Conservation (phyloP, 2,888 invertebrate genomes). For the Diaphora mendica region DNA sequence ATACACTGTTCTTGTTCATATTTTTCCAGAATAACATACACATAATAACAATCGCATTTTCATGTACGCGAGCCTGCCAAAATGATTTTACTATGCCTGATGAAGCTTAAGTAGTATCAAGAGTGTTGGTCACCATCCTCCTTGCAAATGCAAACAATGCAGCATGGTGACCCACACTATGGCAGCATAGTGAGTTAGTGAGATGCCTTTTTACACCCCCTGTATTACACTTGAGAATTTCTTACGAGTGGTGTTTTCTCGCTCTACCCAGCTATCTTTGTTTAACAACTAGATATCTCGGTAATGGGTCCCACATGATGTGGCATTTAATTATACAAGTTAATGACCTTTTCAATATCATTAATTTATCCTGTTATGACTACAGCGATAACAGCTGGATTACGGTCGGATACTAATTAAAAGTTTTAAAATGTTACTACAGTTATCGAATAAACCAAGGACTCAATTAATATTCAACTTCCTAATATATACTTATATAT, state of each 20-base stretch:
- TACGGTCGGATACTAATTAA: background rate
- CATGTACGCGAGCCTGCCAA: no score
- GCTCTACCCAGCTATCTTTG: background rate
- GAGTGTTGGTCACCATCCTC: no score
- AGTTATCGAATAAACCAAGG: background rate
- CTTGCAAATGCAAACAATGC: no score
- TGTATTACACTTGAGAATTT: no score
- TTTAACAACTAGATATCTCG: background rate
- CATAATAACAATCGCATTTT: no score
- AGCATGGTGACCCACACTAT: no score
- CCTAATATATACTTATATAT: background rate
- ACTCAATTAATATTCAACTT: conserved; percentile 1
- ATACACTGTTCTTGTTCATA: background rate
- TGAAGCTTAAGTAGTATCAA: no score
- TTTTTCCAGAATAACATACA: background rate
- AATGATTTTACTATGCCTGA: no score
- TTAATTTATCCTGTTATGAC: background rate
- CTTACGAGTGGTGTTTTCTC: background rate
- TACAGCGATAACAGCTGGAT: conserved; percentile 12
- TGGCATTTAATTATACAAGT: background rate
- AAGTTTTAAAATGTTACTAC: background rate
- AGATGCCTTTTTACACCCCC: no score
- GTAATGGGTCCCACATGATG: background rate
- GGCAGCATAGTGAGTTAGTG: no score
- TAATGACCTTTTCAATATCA: conserved; percentile 1